Percentiles rank a stretch among this genome's conserved stretches.
Conservation (phyloP, 2,888 invertebrate species). For the Sturmia bella region DNA sequence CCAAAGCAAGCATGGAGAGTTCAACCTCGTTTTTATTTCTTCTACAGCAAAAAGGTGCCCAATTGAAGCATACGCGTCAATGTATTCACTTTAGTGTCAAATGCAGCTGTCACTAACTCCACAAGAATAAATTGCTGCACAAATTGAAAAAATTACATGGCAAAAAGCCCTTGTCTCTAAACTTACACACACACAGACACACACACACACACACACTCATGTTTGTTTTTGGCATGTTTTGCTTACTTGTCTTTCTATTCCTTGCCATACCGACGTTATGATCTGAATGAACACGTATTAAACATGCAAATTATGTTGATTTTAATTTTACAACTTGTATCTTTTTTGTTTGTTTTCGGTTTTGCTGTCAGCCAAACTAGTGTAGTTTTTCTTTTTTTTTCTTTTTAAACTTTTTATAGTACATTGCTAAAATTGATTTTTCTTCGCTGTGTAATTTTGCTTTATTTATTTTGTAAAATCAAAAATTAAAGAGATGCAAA, state of each 20-base stretch:
- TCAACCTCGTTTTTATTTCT: too few species aligned
- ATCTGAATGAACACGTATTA: conserved; percentile 52
- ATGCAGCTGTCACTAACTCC: conserved; percentile 72
- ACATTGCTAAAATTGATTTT: too few species aligned
- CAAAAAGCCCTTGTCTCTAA: conserved; percentile 8
- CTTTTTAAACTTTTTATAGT: too few species aligned
- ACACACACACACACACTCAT: not conserved
- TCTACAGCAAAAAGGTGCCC: too few species aligned
- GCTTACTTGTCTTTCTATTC: conserved; percentile 16
- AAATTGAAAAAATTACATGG: conserved; percentile 7
- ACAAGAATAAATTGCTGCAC: conserved; percentile 35
- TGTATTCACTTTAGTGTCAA: conserved; percentile 71
- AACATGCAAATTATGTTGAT: conserved; percentile 68
- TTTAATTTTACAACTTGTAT: conserved; percentile 55
- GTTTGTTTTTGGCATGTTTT: conserved; percentile 20
- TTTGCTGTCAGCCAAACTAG: conserved; percentile 3
- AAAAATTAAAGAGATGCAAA: too few species aligned
- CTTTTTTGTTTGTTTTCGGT: conserved; percentile 31
- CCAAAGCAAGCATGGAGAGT: too few species aligned
- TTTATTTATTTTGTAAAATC: too few species aligned
- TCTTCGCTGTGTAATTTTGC: too few species aligned
- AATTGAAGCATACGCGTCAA: too few species aligned
- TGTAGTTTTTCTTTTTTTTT: conserved; percentile 8
- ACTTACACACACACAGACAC: not conserved
- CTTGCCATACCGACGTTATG: conserved; percentile 35